These are phyloP conservation scores for Etia nguti DNA, from an alignment of 2,113 vertebrate genomes.

Conservation along the genomic window DNA sequence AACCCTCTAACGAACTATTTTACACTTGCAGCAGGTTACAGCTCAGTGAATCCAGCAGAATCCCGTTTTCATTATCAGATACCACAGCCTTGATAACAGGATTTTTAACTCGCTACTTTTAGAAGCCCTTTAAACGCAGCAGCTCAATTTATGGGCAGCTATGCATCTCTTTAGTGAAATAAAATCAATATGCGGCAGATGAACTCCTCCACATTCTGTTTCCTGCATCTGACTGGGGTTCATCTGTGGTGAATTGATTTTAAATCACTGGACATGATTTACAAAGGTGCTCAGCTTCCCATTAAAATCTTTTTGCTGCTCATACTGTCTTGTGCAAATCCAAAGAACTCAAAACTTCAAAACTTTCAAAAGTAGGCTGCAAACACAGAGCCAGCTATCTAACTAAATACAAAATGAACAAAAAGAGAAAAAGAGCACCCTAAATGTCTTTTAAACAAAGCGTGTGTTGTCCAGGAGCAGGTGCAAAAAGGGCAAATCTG, in stretches of 20 bases:
- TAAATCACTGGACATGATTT: neutral
- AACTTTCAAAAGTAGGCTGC: neutral
- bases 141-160: neutral
- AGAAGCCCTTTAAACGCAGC: neutral
- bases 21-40: neutral
- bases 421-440: neutral
- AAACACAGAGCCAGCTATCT: neutral
- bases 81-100: neutral
- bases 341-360: neutral
- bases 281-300: neutral
- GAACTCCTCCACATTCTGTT: neutral
- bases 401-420: neutral
- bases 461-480: neutral
- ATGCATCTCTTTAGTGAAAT: neutral
- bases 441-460: neutral
- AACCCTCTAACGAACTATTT: neutral
- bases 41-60: neutral
- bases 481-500: neutral
- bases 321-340: neutral
- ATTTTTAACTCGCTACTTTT: neutral
- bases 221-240: neutral
- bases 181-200: neutral
- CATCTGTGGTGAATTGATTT: neutral
- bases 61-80: neutral
- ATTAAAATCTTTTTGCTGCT: neutral